These are phyloP conservation scores for Melierax canorus DNA, from an alignment of 2,113 vertebrate genomes.

Conservation along the genomic window DNA sequence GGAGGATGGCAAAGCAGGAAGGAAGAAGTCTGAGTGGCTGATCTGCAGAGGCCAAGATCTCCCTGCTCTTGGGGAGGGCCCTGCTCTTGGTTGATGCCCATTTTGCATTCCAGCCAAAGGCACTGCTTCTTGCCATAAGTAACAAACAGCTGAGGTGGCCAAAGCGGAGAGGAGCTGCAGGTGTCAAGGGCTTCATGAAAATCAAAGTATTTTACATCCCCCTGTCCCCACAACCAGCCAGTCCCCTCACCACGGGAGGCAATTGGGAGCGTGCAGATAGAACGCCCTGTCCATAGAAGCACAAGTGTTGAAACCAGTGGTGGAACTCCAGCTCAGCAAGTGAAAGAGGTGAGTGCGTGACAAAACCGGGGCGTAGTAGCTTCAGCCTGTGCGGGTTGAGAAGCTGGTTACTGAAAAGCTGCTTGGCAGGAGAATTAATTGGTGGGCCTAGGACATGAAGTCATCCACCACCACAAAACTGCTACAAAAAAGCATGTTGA, in stretches of 20 bases:
- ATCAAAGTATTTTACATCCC: background rate
- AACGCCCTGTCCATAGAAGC: accelerated
- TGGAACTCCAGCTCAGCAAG: background rate
- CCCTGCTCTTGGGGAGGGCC: background rate
- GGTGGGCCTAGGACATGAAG: background rate
- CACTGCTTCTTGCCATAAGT: background rate
- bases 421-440: background rate
- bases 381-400: background rate
- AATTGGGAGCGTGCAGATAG: accelerated
- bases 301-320: background rate
- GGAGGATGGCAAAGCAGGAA: background rate
- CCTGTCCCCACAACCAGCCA: background rate
- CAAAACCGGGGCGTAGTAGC: background rate
- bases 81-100: background rate
- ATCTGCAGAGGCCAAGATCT: background rate
- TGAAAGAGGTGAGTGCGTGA: accelerated
- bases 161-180: background rate
- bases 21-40: background rate
- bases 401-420: accelerated
- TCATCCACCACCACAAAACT: background rate
- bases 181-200: background rate
- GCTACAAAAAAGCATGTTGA: background rate
- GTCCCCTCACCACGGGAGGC: background rate
- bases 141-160: background rate
- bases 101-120: accelerated